These are phyloP conservation scores for Iselma pallidipennis DNA, from an alignment of 2,888 invertebrate genomes.

Conservation along the genomic window DNA sequence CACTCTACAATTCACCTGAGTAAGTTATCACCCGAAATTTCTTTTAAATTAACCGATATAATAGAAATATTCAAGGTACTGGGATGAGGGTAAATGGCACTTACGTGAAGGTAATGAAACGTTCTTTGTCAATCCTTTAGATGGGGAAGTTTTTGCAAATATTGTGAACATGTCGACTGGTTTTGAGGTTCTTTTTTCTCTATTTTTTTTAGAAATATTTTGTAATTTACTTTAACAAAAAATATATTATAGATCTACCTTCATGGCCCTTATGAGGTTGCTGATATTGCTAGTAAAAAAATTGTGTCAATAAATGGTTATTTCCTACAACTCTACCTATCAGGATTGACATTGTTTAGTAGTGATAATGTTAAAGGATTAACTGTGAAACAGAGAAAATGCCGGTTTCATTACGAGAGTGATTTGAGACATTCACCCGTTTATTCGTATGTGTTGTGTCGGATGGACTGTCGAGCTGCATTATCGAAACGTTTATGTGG, in stretches of 20 bases:
- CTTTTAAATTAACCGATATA: neutral
- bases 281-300: constrained; percentile 64
- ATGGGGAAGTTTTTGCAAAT: constrained; percentile 77
- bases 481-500: constrained; percentile 66
- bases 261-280: constrained; percentile 70
- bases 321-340: constrained; percentile 49
- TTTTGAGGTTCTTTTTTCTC: constrained; percentile 64
- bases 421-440: constrained; percentile 67
- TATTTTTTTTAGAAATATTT: neutral
- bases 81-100: constrained; percentile 63
- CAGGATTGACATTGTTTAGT: constrained; percentile 49
- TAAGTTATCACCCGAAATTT: constrained; percentile 49
- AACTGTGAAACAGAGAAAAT: constrained; percentile 68
- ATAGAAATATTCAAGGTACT: constrained; percentile 57
- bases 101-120: constrained; percentile 55
- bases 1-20: constrained; percentile 63
- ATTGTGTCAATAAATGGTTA: constrained; percentile 45
- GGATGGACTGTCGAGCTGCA: constrained; percentile 71
- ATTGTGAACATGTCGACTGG: constrained; percentile 70
- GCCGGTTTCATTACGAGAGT: constrained; percentile 69
- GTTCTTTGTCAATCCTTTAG: constrained; percentile 68
- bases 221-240: neutral
- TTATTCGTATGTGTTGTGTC: constrained; percentile 71
- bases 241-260: constrained; percentile 63
- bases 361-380: constrained; percentile 51